Base-by-base conservation (phyloP, 2,888 invertebrate species). In the Epirrita christyi region DNA sequence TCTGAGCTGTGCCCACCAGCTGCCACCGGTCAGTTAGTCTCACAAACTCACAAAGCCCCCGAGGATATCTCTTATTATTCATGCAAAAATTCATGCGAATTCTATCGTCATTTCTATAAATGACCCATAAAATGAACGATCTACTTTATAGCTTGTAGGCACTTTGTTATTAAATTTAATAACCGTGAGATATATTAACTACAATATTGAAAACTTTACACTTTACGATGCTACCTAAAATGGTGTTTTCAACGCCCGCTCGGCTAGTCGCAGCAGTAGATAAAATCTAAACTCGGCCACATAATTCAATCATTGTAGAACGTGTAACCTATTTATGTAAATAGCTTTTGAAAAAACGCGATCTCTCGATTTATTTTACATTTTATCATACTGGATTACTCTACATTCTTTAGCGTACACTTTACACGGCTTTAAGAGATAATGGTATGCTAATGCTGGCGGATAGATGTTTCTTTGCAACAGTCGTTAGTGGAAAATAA, bases 361-460 rank as follows among this genome's bases (percentile, higher is more conserved):
- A 66, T 61, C 61, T 60, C 42, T 55, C 67, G 66, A 73, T 76
- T 76, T 78, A 75, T 75, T 78, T 74, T 71, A 70, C 73, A 73
- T 79, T 75, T 77, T 74, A 78, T 73, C 72, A 72, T 71, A 72
- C 66, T 67, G 70, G 74, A 79, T 76, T 78, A 76, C 75, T 68
- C 72, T 62, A 78, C 79, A 80, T 81, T 82, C 81, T 78, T 78
- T 63, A 57, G 72, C 74, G 74, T 78, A 72, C 67, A 64, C 71
- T 77, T 75, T 76, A 83, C 78, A 82, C 60, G 79, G 70, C 73
- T 80, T 79, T 81, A 75, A 73, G 74, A 77, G 73, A 76, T 83
- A 85, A 85, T 85, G 74, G 70, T 78, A 84, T 83, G 82, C 71
- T 82, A 85, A 86, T 81, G 78, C 66, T 63, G 64, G 55, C 66